Conservation (phyloP, 2,113 vertebrate species). For the Ailuropoda melanoleuca region DNA sequence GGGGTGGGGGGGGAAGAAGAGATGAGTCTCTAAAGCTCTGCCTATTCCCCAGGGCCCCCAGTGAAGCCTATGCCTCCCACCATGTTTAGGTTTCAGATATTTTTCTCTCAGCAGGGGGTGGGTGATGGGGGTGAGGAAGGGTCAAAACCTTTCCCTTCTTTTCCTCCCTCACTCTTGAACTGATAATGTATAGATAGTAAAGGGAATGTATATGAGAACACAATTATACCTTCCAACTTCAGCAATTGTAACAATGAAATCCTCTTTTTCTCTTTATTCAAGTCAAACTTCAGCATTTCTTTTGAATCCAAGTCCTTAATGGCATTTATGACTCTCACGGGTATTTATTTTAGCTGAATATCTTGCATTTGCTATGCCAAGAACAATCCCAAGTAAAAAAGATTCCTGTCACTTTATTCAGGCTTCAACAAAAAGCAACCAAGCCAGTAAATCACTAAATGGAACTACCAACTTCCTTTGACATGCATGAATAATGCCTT, state of each 20-base stretch:
- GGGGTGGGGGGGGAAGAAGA: background rate
- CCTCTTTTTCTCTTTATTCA: conserved; percentile 7
- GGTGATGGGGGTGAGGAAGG: background rate
- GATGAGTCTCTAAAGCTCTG: background rate
- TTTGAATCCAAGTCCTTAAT: conserved; percentile 67
- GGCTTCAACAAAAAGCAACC: conserved; percentile 61
- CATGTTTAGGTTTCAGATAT: conserved; percentile 19
- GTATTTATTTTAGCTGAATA: conserved; percentile 67
- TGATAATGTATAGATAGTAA: background rate
- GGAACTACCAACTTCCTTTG: conserved; percentile 52
- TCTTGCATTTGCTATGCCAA: conserved; percentile 64
- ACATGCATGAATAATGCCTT: conserved; percentile 60
- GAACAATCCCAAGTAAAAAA: conserved; percentile 57
- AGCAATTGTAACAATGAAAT: conserved; percentile 53
- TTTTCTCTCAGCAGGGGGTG: background rate
- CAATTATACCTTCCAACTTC: conserved; percentile 44
- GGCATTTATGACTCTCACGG: conserved; percentile 57
- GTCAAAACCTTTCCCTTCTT: background rate
- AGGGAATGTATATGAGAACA: conserved; percentile 63
- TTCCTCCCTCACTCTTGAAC: background rate
- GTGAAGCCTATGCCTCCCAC: background rate
- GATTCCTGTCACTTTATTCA: conserved; percentile 67
- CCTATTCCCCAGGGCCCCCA: background rate
- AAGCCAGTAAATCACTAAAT: conserved; percentile 54
- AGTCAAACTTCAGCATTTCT: conserved; percentile 52